Percentiles rank a stretch among this genome's conserved stretches.
phyloP scores from a whole-genome alignment of 1,140 invertebrate species.

The Galleria mellonella region DNA sequence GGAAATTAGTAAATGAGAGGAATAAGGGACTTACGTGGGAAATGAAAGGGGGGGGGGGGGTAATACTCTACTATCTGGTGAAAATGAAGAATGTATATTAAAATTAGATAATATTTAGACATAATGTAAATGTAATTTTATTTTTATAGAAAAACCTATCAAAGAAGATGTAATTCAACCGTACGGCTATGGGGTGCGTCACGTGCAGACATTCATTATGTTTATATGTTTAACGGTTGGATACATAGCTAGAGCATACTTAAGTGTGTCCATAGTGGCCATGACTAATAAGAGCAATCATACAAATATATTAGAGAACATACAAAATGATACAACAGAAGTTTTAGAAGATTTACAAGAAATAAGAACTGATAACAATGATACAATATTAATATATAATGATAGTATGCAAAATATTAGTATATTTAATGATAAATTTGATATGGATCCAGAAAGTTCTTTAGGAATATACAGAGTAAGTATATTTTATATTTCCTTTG shows the following conservation, averaged over 20 bases:
- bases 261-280: constrained; percentile 80
- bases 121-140: too few species aligned
- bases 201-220: constrained; percentile 35
- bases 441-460: neutral
- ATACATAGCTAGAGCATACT: constrained; percentile 76
- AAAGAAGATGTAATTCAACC: too few species aligned
- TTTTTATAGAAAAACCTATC: too few species aligned
- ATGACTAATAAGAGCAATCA: constrained; percentile 65
- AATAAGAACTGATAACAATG: neutral
- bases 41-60: too few species aligned
- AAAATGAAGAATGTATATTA: too few species aligned
- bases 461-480: neutral
- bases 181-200: too few species aligned
- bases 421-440: neutral
- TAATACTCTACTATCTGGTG: too few species aligned
- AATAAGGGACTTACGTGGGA: too few species aligned
- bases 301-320: neutral
- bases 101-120: too few species aligned
- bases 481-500: neutral
- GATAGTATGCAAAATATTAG: neutral
- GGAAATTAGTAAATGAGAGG: too few species aligned
- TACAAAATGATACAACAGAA: neutral
- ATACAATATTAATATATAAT: too few species aligned
- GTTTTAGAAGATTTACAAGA: neutral
- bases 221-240: constrained; percentile 76